phyloP scores from a whole-genome alignment of 2,797 vertebrate species.

The Poecilia velifera region DNA sequence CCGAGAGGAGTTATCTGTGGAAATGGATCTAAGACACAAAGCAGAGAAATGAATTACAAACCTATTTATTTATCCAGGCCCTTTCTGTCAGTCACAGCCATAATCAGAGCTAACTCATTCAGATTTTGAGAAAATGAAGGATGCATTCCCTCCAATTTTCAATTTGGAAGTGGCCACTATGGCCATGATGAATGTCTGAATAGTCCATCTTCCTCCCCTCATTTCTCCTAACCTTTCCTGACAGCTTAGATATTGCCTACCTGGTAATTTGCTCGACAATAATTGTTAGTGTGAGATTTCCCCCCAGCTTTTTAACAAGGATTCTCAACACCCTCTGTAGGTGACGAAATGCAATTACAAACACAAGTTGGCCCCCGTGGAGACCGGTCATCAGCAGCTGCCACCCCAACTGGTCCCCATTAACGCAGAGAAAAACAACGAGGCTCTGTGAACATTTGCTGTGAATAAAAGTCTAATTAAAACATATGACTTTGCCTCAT shows the following conservation, averaged over 20 bases:
- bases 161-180: constrained; percentile 87
- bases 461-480: constrained; percentile 92
- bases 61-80: constrained; percentile 74
- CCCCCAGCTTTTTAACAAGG: constrained; percentile 91
- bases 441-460: constrained; percentile 83
- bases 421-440: constrained; percentile 75
- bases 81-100: constrained; percentile 81
- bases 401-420: constrained; percentile 81
- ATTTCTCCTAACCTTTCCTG: constrained; percentile 94
- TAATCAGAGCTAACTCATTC: constrained; percentile 82
- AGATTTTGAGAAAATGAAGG: constrained; percentile 88
- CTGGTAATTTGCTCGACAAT: constrained; percentile 95
- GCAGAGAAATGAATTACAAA: constrained; percentile 67
- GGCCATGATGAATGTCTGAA: constrained; percentile 95
- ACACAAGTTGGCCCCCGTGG: constrained; percentile 83
- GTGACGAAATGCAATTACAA: constrained; percentile 99
- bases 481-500: constrained; percentile 90
- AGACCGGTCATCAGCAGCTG: constrained; percentile 88
- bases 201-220: constrained; percentile 91
- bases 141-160: constrained; percentile 85
- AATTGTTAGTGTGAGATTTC: constrained; percentile 93
- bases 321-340: constrained; percentile 99
- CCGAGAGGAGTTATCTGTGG: constrained; percentile 43
- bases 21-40: constrained; percentile 62
- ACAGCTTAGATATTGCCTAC: constrained; percentile 97